Evolutionary conservation across 2,113 vertebrate species (phyloP).

Genomic region (Perca fluviatilis): DNA sequence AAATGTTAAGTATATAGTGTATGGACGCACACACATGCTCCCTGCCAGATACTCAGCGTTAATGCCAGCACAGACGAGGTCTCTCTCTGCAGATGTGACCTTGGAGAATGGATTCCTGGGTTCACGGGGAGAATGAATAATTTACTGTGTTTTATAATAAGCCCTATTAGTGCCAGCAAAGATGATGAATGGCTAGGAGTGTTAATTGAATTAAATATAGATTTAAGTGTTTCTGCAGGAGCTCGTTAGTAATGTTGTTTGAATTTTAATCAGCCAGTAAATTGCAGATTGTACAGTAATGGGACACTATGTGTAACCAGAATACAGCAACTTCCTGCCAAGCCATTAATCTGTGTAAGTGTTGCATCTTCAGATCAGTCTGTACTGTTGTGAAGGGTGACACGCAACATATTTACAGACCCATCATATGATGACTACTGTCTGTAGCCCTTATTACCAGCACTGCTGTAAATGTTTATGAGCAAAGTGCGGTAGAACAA

Average conservation of each 20-base stretch:
- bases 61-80: neutral
- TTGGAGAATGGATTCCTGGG: constrained; percentile 59
- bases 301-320: constrained; percentile 35
- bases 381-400: constrained; percentile 3
- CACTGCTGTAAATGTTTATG: constrained; percentile 34
- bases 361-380: constrained; percentile 23
- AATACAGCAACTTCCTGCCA: constrained; percentile 23
- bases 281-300: constrained; percentile 51
- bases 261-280: constrained; percentile 66
- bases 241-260: constrained; percentile 60
- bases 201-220: constrained; percentile 81
- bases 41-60: constrained; percentile 2
- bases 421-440: neutral
- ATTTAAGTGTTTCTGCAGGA: constrained; percentile 69
- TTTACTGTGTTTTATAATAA: constrained; percentile 71
- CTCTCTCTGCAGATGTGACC: constrained; percentile 54
- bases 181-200: constrained; percentile 70
- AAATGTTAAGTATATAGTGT: neutral
- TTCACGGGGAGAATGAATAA: constrained; percentile 67
- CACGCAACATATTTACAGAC: constrained; percentile 27
- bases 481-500: constrained; percentile 16
- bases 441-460: constrained; percentile 7
- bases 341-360: constrained; percentile 51
- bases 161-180: constrained; percentile 71
- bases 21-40: neutral